These are phyloP conservation scores for Catajapyx aquilonaris DNA, from an alignment of 1,140 invertebrate species.

Conservation along the genomic window DNA sequence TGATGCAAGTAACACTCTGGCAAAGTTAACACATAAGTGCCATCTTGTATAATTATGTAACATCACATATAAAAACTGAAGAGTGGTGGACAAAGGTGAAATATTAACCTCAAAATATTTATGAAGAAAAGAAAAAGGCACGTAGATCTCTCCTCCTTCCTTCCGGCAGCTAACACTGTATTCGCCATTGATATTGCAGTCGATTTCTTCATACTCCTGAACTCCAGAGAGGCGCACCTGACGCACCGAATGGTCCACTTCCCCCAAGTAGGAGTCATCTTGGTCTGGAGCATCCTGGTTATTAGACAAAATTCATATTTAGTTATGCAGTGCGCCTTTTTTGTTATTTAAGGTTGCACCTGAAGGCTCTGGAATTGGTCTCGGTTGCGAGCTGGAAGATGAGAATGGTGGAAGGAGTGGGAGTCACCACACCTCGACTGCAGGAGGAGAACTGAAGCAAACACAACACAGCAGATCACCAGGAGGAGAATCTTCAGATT, in stretches of 20 bases:
- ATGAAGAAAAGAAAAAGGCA: conserved; percentile 80
- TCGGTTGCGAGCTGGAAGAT: conserved; percentile 2
- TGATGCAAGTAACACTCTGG: too few species aligned
- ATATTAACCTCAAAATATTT: conserved; percentile 90
- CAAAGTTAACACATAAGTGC: too few species aligned
- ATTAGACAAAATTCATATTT: background rate
- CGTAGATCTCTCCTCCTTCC: conserved; percentile 68
- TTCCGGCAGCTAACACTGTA: conserved; percentile 61
- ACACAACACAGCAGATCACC: conserved; percentile 22
- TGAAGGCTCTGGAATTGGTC: conserved; percentile 4
- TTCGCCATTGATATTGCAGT: conserved; percentile 77
- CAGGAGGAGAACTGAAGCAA: conserved; percentile 26
- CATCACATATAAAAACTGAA: too few species aligned
- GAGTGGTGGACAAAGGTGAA: too few species aligned
- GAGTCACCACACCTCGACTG: conserved; percentile 29
- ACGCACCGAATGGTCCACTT: conserved; percentile 2
- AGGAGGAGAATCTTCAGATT: conserved; percentile 30
- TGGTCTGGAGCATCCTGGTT: background rate
- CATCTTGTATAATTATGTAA: too few species aligned
- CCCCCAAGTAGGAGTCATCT: conserved; percentile 5
- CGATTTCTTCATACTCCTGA: conserved; percentile 46
- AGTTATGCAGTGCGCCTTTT: background rate
- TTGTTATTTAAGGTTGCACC: background rate
- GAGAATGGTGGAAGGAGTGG: background rate
- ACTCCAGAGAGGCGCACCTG: conserved; percentile 13